A percentile compares a stretch with the other conserved stretches of the same genome.
phyloP scores from a whole-genome alignment of 2,888 invertebrate species.

The Temnothorax rugatulus region DNA sequence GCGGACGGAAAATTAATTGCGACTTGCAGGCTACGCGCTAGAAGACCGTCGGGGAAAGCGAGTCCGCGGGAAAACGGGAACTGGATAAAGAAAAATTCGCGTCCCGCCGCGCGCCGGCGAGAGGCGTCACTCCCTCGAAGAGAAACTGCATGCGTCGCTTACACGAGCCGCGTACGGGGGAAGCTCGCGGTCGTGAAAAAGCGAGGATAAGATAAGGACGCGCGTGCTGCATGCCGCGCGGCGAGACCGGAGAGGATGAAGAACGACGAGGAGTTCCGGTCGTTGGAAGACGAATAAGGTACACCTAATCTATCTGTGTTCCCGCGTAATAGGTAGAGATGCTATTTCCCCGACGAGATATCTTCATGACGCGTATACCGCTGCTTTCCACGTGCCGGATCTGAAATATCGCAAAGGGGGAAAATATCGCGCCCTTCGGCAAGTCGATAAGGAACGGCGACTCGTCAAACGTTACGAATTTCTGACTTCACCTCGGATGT shows the following conservation, averaged over 20 bases:
- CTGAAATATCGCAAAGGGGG: slow-evolving; percentile 8
- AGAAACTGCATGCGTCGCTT: slow-evolving; percentile 44
- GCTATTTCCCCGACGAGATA: slow-evolving; percentile 39
- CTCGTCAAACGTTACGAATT: slow-evolving; percentile 37
- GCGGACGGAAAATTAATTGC: slow-evolving; percentile 67
- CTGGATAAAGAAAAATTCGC: slow-evolving; percentile 56
- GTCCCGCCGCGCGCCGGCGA: slow-evolving; percentile 21
- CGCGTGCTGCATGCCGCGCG: slow-evolving; percentile 21
- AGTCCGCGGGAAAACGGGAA: slow-evolving; percentile 8
- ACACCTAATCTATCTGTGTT: slow-evolving; percentile 56
- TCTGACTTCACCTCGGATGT: slow-evolving; percentile 30
- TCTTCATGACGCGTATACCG: slow-evolving; percentile 35
- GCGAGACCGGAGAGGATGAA: slow-evolving; percentile 20
- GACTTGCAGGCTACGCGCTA: slow-evolving; percentile 37
- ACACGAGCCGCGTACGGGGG: not conserved
- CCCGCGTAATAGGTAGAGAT: slow-evolving; percentile 39
- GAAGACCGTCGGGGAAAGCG: slow-evolving; percentile 39
- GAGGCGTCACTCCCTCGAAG: slow-evolving; percentile 26
- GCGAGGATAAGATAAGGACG: slow-evolving; percentile 27
- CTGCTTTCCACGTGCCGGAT: not conserved
- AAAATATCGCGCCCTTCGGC: slow-evolving; percentile 32
- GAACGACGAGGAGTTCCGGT: slow-evolving; percentile 26
- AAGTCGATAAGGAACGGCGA: slow-evolving; percentile 23
- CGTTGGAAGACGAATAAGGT: slow-evolving; percentile 68
- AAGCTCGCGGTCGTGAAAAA: slow-evolving; percentile 16